phyloP scores from a whole-genome alignment of 2,113 vertebrate species.

The Stigmatopora argus region DNA sequence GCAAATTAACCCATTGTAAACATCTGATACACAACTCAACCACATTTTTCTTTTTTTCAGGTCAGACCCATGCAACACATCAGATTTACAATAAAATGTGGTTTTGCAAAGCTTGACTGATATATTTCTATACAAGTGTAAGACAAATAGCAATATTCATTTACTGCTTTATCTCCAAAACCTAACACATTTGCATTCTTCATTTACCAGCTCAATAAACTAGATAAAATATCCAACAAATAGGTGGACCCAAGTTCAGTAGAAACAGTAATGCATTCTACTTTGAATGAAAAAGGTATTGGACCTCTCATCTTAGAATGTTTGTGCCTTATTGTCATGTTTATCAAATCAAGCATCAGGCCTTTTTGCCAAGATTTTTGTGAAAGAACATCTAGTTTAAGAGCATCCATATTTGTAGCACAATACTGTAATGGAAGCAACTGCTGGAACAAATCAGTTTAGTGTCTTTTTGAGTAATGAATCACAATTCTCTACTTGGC shows the following conservation, averaged over 20 bases:
- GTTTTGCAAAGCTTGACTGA: too few species aligned
- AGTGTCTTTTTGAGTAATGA: slow-evolving; percentile 3
- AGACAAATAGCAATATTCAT: too few species aligned
- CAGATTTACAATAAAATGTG: not conserved
- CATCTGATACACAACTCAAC: too few species aligned
- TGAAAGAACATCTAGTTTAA: not conserved
- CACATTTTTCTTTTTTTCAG: too few species aligned
- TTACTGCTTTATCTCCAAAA: too few species aligned
- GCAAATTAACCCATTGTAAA: too few species aligned
- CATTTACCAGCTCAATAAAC: not conserved
- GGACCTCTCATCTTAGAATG: not conserved
- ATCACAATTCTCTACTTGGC: slow-evolving; percentile 1
- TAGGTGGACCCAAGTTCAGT: not conserved
- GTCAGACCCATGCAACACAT: not conserved
- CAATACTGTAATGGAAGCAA: not conserved
- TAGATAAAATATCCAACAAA: not conserved
- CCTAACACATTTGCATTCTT: too few species aligned
- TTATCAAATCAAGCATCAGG: not conserved
- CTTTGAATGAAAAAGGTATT: not conserved
- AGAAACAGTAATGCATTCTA: not conserved
- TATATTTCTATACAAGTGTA: too few species aligned
- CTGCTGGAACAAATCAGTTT: not conserved
- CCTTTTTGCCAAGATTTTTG: not conserved
- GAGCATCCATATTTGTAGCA: not conserved
- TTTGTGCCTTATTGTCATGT: not conserved